Conservation (phyloP, 2,888 invertebrate genomes). For the Laothoe populi region DNA sequence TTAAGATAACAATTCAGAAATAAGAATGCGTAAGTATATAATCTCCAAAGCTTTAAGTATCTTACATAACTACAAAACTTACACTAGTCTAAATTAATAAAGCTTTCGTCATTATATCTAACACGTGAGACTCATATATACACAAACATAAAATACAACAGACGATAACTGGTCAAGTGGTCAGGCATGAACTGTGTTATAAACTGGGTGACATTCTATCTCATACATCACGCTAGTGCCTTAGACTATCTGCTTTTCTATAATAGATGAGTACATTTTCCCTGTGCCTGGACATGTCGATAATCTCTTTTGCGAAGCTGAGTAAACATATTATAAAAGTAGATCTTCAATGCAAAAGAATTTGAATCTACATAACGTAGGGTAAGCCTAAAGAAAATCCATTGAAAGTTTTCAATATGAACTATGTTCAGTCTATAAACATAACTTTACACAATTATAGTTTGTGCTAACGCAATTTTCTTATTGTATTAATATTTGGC, state of each 20-base stretch:
- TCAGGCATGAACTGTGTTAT: no score
- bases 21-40: slow-evolving; percentile 19
- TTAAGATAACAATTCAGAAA: slow-evolving; percentile 10
- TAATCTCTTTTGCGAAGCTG: slow-evolving; percentile 11
- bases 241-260: no score
- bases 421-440: slow-evolving; percentile 29
- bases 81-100: slow-evolving; percentile 71
- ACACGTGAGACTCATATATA: slow-evolving; percentile 58
- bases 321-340: background rate
- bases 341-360: slow-evolving; percentile 11
- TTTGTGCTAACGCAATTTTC: slow-evolving; percentile 46
- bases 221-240: no score
- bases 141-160: slow-evolving; percentile 43
- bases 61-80: slow-evolving; percentile 25
- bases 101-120: slow-evolving; percentile 72
- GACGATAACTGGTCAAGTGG: slow-evolving; percentile 16
- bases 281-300: background rate
- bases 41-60: slow-evolving; percentile 27
- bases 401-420: slow-evolving; percentile 20
- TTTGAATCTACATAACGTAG: slow-evolving; percentile 8
- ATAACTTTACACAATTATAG: slow-evolving; percentile 42
- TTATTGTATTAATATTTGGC: slow-evolving; percentile 73
- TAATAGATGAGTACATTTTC: background rate
- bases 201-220: background rate
- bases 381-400: slow-evolving; percentile 24